These are phyloP conservation scores for Deroplatys truncata DNA, from an alignment of 2,888 invertebrate genomes.

Conservation along the genomic window DNA sequence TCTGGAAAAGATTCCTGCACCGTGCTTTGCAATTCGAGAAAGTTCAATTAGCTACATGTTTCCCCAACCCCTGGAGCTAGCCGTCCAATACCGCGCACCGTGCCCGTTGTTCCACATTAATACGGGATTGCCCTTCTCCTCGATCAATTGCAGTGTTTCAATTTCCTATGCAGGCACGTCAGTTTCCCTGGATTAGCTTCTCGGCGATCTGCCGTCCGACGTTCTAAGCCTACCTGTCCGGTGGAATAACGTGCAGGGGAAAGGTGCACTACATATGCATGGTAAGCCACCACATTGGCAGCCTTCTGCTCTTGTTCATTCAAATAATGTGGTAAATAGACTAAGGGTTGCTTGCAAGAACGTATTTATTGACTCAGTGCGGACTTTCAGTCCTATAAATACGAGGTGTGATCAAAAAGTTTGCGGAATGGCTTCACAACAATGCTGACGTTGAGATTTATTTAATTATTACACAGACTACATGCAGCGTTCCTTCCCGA, in stretches of 20 bases:
- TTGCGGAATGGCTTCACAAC: too few species aligned
- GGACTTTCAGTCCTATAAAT: too few species aligned
- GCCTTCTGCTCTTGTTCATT: not conserved
- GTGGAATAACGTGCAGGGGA: not conserved
- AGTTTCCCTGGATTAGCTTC: not conserved
- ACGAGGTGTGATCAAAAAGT: too few species aligned
- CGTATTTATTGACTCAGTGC: too few species aligned
- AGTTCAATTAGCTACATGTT: not conserved
- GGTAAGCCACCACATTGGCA: not conserved
- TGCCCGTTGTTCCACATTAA: not conserved
- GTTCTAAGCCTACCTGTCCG: not conserved
- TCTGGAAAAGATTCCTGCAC: not conserved
- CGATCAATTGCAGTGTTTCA: constrained; percentile 14
- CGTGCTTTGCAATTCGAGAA: not conserved
- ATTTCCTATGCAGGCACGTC: constrained; percentile 3
- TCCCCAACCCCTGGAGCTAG: not conserved
- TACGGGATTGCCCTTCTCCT: not conserved
- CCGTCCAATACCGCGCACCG: too few species aligned
- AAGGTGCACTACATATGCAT: not conserved
- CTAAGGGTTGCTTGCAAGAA: not conserved
- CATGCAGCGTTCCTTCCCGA: too few species aligned
- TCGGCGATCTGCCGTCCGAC: not conserved
- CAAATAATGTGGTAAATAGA: not conserved
- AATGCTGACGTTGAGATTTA: too few species aligned
- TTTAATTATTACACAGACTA: too few species aligned